Conservation (phyloP, 64 coral and sea anemone genomes). For the Stylophora pistillata region DNA sequence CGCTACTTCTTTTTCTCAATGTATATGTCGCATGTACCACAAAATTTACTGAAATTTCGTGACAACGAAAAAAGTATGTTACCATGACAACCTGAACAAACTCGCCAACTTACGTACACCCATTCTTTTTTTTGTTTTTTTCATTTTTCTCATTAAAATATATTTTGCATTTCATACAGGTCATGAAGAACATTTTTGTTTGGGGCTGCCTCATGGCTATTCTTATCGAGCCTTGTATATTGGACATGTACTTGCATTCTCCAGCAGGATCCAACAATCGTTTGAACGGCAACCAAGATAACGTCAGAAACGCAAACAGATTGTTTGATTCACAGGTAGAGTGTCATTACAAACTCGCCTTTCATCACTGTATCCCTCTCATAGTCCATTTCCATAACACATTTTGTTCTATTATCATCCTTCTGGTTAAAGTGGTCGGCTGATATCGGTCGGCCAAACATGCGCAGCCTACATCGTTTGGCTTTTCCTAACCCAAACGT, state of each 20-base stretch:
- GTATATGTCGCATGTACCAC: too few species aligned
- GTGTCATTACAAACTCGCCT: neutral
- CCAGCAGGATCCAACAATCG: slow-evolving; percentile 43
- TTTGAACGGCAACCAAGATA: slow-evolving; percentile 30
- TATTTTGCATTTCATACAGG: neutral
- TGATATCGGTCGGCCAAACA: too few species aligned
- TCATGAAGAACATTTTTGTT: neutral
- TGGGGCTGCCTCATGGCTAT: neutral
- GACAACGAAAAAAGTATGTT: too few species aligned
- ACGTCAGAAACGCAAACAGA: slow-evolving; percentile 32
- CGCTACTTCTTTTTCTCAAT: too few species aligned
- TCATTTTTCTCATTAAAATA: neutral
- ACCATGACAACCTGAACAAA: too few species aligned
- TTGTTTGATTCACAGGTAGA: slow-evolving; percentile 45
- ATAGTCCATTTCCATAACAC: neutral
- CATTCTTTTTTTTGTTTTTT: too few species aligned
- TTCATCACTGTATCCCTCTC: neutral
- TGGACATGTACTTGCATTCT: slow-evolving; percentile 35
- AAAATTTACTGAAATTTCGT: too few species aligned
- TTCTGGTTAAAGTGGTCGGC: too few species aligned
- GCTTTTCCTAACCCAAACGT: too few species aligned
- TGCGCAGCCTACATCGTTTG: too few species aligned
- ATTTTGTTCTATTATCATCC: neutral
- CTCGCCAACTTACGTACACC: too few species aligned
- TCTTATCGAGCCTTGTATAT: neutral